Conservation (phyloP, 2,797 vertebrate species). For the Coregonus sp. region DNA sequence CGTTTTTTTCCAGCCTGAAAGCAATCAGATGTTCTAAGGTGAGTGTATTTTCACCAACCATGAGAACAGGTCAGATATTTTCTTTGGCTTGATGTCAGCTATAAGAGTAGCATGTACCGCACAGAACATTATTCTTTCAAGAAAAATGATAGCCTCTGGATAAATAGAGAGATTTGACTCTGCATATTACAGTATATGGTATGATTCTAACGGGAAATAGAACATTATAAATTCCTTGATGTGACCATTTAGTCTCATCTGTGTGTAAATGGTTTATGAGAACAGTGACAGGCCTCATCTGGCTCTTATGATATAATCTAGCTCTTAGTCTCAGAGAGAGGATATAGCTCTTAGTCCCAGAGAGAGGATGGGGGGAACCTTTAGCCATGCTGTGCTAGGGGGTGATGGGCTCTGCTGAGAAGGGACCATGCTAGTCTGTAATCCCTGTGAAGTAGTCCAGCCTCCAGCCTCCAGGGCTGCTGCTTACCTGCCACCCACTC, state of each 20-base stretch:
- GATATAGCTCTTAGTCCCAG: conserved; percentile 8
- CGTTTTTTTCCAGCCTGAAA: too few species aligned
- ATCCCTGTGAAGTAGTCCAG: background rate
- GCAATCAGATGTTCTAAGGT: background rate
- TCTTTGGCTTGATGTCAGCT: background rate
- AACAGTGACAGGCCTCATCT: conserved; percentile 4
- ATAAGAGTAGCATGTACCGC: background rate
- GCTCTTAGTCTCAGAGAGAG: conserved; percentile 10
- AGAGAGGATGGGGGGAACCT: conserved; percentile 4
- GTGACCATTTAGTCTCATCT: background rate
- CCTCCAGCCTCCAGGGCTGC: background rate
- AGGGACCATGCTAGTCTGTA: background rate
- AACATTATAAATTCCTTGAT: background rate
- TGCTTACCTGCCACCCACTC: background rate
- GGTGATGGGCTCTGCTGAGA: conserved; percentile 10
- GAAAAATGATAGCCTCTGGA: background rate
- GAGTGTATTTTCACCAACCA: background rate
- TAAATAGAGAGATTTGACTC: background rate
- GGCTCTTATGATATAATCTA: conserved; percentile 22
- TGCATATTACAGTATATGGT: background rate
- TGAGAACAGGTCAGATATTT: background rate
- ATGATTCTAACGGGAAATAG: background rate
- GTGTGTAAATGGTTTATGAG: conserved; percentile 21
- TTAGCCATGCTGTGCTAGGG: background rate
- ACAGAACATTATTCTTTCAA: background rate